A percentile compares a stretch with the other conserved stretches of the same genome.
These are phyloP conservation scores for Antheraea pernyi DNA, from an alignment of 1,140 invertebrate genomes.

Conservation along the genomic window DNA sequence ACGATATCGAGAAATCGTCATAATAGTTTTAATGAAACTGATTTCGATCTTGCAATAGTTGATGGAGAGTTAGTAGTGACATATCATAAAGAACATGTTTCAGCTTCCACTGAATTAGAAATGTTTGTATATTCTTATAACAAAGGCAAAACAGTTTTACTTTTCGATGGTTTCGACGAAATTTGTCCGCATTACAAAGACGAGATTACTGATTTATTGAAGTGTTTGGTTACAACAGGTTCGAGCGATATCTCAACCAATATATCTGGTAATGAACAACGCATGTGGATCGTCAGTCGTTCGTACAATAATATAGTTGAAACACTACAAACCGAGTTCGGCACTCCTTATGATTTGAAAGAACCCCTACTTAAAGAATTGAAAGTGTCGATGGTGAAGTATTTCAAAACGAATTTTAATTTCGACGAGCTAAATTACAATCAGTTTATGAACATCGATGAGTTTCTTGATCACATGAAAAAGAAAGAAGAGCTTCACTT, in stretches of 20 bases:
- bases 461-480: constrained; percentile 10
- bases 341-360: constrained; percentile 1
- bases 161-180: too few relatives aligned
- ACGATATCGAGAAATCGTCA: too few relatives aligned
- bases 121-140: constrained; percentile 17
- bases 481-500: not conserved
- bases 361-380: not conserved
- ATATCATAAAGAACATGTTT: not conserved
- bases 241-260: not conserved
- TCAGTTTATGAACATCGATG: constrained; percentile 4
- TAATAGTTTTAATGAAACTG: not conserved
- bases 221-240: not conserved
- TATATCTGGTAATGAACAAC: not conserved
- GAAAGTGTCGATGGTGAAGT: not conserved
- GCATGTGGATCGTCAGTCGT: constrained; percentile 1
- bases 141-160: not conserved
- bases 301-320: not conserved
- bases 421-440: not conserved
- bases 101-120: constrained; percentile 4
- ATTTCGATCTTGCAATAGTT: not conserved
- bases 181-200: not conserved
- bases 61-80: not conserved
- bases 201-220: not conserved
- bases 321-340: constrained; percentile 4
- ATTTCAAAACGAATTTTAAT: not conserved